These are phyloP conservation scores for Sardina pilchardus DNA, from an alignment of 2,113 vertebrate species.

Conservation along the genomic window DNA sequence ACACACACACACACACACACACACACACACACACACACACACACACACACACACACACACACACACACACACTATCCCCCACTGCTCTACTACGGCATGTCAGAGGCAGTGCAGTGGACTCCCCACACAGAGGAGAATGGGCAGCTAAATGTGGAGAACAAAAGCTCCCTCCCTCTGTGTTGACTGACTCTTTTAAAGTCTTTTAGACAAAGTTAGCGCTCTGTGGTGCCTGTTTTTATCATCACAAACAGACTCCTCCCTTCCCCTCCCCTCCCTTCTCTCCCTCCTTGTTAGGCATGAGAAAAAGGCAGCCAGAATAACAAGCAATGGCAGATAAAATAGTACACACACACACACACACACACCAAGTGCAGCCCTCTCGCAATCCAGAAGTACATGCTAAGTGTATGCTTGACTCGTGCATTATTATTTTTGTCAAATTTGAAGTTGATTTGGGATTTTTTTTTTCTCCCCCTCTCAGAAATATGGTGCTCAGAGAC, in stretches of 20 bases:
- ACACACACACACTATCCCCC: constrained; percentile 6
- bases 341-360: neutral
- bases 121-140: constrained; percentile 49
- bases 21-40: neutral
- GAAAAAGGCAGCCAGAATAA: neutral
- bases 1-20: neutral
- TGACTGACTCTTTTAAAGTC: constrained; percentile 49
- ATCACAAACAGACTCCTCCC: neutral
- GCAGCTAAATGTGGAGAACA: constrained; percentile 64
- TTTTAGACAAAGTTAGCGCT: constrained; percentile 44
- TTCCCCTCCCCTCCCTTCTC: neutral
- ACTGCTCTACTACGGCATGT: constrained; percentile 53
- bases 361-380: neutral
- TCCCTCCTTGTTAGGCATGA: neutral
- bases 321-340: neutral
- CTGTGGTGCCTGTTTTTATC: constrained; percentile 14
- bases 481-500: constrained; percentile 52
- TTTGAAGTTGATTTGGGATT: constrained; percentile 53
- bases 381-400: neutral
- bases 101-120: constrained; percentile 55
- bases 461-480: constrained; percentile 43
- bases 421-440: constrained; percentile 49
- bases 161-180: constrained; percentile 6
- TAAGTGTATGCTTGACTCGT: neutral
- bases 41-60: constrained; percentile 34